A percentile compares a stretch with the other conserved stretches of the same genome.
Evolutionary conservation across 2,888 invertebrate genomes (phyloP).

Genomic region (Sesamia inferens): DNA sequence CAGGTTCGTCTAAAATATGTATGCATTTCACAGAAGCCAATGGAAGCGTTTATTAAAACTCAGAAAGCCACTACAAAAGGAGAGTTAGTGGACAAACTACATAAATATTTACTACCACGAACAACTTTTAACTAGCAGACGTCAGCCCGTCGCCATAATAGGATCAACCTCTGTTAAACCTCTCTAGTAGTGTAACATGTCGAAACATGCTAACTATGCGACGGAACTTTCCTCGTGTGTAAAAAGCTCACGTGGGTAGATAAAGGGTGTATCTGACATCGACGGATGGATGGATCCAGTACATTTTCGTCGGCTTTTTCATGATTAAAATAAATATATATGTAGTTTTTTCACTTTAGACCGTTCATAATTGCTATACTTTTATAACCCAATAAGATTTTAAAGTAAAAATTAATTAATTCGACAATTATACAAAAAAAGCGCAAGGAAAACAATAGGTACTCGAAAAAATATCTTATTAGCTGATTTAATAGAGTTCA

Average conservation of each 20-base stretch:
- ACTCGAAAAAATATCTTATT: no score
- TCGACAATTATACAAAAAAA: no score
- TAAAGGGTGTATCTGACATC: no score
- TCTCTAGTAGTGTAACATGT: constrained; percentile 6
- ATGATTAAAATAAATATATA: no score
- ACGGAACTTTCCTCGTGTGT: constrained; percentile 15
- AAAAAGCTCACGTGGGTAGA: not conserved
- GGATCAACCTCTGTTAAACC: constrained; percentile 27
- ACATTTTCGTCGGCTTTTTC: no score
- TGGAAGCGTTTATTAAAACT: constrained; percentile 9
- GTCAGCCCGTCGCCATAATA: not conserved
- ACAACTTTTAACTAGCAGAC: constrained; percentile 38
- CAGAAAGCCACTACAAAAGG: not conserved
- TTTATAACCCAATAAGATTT: no score
- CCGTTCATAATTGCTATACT: no score
- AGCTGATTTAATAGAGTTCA: no score
- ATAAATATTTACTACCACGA: constrained; percentile 23
- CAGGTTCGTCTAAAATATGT: not conserved
- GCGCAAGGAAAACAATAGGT: no score
- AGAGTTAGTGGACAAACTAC: constrained; percentile 19
- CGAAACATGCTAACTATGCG: constrained; percentile 3
- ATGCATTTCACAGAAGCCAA: not conserved
- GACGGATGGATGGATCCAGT: no score
- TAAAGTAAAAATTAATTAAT: no score
- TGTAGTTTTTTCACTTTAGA: no score